phyloP scores from a whole-genome alignment of 2,113 vertebrate species.

The Macquaria australasica region DNA sequence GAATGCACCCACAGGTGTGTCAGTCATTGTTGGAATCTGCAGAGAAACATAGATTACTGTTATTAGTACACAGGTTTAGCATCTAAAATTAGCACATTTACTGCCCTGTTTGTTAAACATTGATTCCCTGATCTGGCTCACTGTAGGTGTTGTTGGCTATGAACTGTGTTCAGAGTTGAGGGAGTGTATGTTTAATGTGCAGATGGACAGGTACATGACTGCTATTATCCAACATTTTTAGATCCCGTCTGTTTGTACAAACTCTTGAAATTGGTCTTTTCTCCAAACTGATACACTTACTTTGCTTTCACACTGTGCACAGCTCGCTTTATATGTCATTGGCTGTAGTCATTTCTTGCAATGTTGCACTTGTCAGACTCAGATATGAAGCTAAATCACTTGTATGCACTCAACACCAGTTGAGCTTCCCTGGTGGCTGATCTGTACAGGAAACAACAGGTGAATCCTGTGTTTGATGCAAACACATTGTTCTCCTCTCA shows the following conservation, averaged over 20 bases:
- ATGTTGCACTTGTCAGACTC: background rate
- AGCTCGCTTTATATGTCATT: background rate
- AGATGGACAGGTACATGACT: background rate
- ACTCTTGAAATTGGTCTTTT: background rate
- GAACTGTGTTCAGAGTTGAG: background rate
- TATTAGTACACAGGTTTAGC: background rate
- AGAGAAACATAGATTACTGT: background rate
- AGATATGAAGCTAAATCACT: background rate
- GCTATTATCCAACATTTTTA: background rate
- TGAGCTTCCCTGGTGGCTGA: background rate
- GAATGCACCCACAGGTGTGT: no score
- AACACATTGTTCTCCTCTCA: background rate
- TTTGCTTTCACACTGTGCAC: background rate
- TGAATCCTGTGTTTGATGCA: background rate
- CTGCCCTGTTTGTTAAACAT: constrained; percentile 1
- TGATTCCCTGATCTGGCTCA: background rate
- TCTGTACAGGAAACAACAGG: background rate
- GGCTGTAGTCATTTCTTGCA: background rate
- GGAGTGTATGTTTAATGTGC: background rate
- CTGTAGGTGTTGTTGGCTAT: background rate
- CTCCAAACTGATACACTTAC: background rate
- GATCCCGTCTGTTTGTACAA: background rate
- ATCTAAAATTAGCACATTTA: background rate
- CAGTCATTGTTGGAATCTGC: background rate
- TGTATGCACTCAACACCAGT: background rate